Evolutionary conservation across 2,113 vertebrate genomes (phyloP).

Genomic region (Tragelaphus imberbis): DNA sequence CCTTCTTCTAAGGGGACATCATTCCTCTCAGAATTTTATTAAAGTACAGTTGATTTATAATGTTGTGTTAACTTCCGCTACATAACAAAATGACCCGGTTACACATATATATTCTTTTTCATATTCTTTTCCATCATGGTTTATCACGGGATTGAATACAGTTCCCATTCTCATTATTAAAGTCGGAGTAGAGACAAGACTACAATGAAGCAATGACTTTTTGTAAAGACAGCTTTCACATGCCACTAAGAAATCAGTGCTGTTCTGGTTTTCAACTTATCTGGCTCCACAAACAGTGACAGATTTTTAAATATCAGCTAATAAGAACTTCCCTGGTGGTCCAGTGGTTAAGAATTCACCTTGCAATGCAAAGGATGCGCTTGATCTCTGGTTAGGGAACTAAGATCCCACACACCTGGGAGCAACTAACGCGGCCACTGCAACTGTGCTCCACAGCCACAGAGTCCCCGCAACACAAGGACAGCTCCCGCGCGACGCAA

Average conservation of each 20-base stretch:
- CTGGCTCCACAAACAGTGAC: neutral
- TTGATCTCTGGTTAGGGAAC: neutral
- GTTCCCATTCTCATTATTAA: neutral
- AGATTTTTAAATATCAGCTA: neutral
- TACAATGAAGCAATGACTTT: neutral
- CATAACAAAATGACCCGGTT: neutral
- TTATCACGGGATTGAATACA: neutral
- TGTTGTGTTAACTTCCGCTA: neutral
- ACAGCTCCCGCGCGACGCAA: fast-evolving
- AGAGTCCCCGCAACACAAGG: neutral
- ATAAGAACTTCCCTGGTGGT: neutral
- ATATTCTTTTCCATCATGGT: neutral
- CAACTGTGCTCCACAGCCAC: neutral
- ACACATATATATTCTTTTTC: neutral
- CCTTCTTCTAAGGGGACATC: neutral
- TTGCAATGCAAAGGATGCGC: neutral
- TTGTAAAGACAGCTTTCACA: neutral
- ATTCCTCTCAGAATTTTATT: neutral
- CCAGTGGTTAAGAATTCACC: neutral
- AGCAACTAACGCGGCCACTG: neutral
- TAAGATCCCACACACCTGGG: neutral
- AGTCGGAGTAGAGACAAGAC: neutral
- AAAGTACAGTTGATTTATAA: neutral
- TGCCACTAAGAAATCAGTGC: neutral
- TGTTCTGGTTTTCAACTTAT: neutral